These are phyloP conservation scores for Tridacna crocea DNA, from an alignment of 2,888 invertebrate genomes.

Conservation along the genomic window DNA sequence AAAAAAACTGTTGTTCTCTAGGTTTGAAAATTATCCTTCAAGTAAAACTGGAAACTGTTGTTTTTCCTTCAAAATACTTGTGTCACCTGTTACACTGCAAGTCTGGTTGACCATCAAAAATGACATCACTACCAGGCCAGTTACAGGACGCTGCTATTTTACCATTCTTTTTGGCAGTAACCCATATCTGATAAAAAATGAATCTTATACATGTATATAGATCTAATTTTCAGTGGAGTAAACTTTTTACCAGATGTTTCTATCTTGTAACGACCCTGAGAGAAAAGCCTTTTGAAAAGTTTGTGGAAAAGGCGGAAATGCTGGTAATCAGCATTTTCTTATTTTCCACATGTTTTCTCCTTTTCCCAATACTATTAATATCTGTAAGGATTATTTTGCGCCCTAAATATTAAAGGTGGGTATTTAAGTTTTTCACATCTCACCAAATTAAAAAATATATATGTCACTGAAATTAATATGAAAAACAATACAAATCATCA, in stretches of 20 bases:
- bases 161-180: constrained; percentile 76
- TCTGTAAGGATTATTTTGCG: no score
- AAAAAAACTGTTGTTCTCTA: no score
- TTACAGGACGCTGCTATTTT: constrained; percentile 74
- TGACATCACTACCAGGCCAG: constrained; percentile 80
- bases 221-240: background rate
- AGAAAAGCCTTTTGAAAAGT: background rate
- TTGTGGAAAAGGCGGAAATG: background rate
- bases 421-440: no score
- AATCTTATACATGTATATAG: background rate
- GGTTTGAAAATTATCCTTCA: no score
- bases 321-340: background rate
- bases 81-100: constrained; percentile 3
- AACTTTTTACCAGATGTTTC: background rate
- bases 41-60: no score
- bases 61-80: background rate
- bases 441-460: no score
- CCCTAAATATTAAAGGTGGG: no score
- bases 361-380: no score
- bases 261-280: background rate
- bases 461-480: no score
- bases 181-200: constrained; percentile 78
- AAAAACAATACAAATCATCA: no score
- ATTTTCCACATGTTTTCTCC: no score
- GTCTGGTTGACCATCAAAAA: constrained; percentile 40